Percentiles rank a stretch among this genome's conserved stretches.
Evolutionary conservation across 2,888 invertebrate species (phyloP).

Genomic region (Stomorhina lunata): DNA sequence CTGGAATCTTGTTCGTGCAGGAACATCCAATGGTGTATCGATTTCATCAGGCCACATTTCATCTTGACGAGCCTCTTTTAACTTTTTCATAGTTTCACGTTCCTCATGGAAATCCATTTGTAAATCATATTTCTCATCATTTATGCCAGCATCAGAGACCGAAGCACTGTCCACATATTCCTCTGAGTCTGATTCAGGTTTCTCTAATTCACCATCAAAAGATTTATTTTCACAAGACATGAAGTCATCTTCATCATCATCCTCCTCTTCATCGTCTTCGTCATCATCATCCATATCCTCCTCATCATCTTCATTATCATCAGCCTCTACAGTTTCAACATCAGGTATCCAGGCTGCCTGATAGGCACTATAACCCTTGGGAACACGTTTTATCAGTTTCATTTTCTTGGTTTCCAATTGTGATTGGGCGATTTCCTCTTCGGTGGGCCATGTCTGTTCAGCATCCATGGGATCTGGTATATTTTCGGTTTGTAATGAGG

Average conservation of each 20-base stretch:
- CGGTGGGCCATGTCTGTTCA: constrained; percentile 98
- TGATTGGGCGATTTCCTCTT: constrained; percentile 91
- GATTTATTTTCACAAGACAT: constrained; percentile 79
- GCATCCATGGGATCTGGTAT: constrained; percentile 94
- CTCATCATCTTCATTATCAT: constrained; percentile 80
- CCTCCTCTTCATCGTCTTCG: constrained; percentile 69
- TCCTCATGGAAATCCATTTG: constrained; percentile 89
- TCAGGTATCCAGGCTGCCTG: constrained; percentile 97
- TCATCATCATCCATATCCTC: constrained; percentile 74
- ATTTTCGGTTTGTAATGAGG: constrained; percentile 89
- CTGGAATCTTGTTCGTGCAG: constrained; percentile 92
- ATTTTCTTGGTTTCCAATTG: constrained; percentile 82
- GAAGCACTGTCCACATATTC: constrained; percentile 86
- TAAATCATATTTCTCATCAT: constrained; percentile 87
- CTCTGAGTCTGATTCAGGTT: constrained; percentile 82
- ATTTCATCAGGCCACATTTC: constrained; percentile 97
- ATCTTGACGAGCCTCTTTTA: constrained; percentile 87
- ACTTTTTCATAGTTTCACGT: constrained; percentile 85
- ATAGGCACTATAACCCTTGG: constrained; percentile 98
- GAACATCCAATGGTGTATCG: constrained; percentile 93
- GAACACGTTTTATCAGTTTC: constrained; percentile 89
- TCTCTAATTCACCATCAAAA: constrained; percentile 79
- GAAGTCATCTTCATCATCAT: constrained; percentile 73
- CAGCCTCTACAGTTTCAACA: constrained; percentile 83
- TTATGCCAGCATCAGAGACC: constrained; percentile 84